Evolutionary conservation across 2,888 invertebrate species (phyloP).

Genomic region (Netelia inedita): DNA sequence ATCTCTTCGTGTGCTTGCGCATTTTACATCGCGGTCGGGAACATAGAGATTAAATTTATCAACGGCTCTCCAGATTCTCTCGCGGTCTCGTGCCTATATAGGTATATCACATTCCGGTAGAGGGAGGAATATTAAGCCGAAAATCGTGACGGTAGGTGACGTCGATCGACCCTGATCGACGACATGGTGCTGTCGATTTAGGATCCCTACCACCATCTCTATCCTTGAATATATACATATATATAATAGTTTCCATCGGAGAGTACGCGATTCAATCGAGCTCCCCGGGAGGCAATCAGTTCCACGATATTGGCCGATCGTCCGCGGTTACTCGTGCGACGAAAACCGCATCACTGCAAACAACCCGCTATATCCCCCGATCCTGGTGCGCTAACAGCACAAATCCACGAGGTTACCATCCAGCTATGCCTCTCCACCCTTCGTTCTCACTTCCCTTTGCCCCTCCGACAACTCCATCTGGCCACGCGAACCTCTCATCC

Average conservation of each 20-base stretch:
- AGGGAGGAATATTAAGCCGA: neutral
- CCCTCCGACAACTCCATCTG: neutral
- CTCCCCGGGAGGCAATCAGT: conserved; percentile 61
- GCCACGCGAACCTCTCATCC: conserved; percentile 36
- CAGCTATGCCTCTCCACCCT: neutral
- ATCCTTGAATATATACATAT: neutral
- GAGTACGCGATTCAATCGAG: conserved; percentile 51
- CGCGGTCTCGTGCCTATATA: neutral
- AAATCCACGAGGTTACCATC: conserved; percentile 18
- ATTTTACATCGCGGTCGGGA: neutral
- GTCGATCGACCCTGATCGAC: conserved; percentile 44
- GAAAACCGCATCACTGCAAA: conserved; percentile 64
- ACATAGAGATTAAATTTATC: neutral
- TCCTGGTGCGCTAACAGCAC: conserved; percentile 24
- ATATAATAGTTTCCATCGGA: conserved; percentile 4
- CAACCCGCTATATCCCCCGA: conserved; percentile 42
- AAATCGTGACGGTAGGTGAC: conserved; percentile 21
- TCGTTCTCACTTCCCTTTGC: neutral
- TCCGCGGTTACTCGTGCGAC: conserved; percentile 52
- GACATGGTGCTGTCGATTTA: conserved; percentile 27
- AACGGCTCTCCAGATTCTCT: neutral
- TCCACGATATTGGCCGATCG: conserved; percentile 57
- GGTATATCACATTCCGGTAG: neutral
- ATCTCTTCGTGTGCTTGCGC: neutral
- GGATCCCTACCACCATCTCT: conserved; percentile 16